phyloP scores from a whole-genome alignment of 2,113 vertebrate genomes.

The Semicossyphus pulcher region DNA sequence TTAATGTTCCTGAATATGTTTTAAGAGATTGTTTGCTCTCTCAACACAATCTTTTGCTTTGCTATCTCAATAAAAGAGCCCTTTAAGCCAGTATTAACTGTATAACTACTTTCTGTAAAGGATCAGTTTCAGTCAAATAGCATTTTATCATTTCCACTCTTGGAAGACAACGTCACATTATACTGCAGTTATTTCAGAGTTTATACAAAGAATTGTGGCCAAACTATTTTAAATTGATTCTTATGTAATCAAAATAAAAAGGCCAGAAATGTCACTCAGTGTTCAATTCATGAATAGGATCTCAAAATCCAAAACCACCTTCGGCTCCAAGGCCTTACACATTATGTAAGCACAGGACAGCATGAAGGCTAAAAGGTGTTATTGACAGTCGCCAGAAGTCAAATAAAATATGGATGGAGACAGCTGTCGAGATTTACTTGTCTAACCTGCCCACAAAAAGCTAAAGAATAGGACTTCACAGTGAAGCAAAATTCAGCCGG shows the following conservation, averaged over 20 bases:
- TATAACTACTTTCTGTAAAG: background rate
- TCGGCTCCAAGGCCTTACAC: background rate
- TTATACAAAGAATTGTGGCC: too few species aligned
- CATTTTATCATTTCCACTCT: background rate
- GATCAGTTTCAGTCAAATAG: background rate
- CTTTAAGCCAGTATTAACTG: too few species aligned
- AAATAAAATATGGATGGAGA: constrained; percentile 15
- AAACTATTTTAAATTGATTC: too few species aligned
- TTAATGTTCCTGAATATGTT: too few species aligned
- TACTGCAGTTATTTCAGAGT: background rate
- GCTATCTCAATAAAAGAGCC: too few species aligned
- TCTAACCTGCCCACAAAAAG: background rate
- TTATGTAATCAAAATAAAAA: too few species aligned
- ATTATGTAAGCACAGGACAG: background rate
- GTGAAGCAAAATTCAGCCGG: constrained; percentile 14
- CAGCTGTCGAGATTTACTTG: constrained; percentile 19
- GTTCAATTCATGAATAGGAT: background rate
- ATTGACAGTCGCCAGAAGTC: constrained; percentile 13
- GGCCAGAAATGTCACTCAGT: background rate
- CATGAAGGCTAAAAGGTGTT: background rate
- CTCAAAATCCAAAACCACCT: background rate
- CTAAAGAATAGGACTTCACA: constrained; percentile 18
- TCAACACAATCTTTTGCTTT: too few species aligned
- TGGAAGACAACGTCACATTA: background rate
- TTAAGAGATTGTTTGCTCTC: too few species aligned